These are phyloP conservation scores for Epinephelus awoara DNA, from an alignment of 2,797 vertebrate species.

Conservation along the genomic window DNA sequence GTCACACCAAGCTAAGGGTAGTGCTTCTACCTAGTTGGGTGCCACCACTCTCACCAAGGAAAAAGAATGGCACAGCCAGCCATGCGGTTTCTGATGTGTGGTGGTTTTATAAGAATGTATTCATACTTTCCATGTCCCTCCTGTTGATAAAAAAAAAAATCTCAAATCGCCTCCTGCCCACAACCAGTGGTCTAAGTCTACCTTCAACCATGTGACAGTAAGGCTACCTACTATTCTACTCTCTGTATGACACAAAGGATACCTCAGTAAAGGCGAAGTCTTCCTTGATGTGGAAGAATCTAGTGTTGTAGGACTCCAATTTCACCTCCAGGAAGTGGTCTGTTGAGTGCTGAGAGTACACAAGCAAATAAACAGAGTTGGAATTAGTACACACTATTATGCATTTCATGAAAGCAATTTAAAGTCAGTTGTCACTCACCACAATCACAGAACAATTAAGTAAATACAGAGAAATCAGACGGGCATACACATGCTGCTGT, in stretches of 20 bases:
- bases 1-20: neutral
- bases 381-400: neutral
- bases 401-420: slow-evolving; percentile 7
- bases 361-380: neutral
- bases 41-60: neutral
- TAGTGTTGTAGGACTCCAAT: slow-evolving; percentile 91
- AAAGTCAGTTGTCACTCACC: neutral
- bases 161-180: too few relatives aligned
- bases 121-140: too few relatives aligned
- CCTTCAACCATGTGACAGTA: neutral
- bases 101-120: too few relatives aligned
- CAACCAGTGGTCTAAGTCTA: too few relatives aligned
- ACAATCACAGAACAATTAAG: neutral
- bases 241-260: slow-evolving; percentile 28
- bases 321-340: slow-evolving; percentile 93
- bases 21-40: neutral
- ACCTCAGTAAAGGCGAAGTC: slow-evolving; percentile 93
- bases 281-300: slow-evolving; percentile 93
- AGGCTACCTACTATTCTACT: neutral
- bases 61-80: neutral
- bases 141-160: too few relatives aligned
- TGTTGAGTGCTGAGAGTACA: slow-evolving; percentile 80
- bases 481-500: too few relatives aligned
- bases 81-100: too few relatives aligned
- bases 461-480: too few relatives aligned